Percentiles rank a stretch among this genome's conserved stretches.
phyloP scores from a whole-genome alignment of 2,888 invertebrate genomes.

The Acrobeloides nanus region DNA sequence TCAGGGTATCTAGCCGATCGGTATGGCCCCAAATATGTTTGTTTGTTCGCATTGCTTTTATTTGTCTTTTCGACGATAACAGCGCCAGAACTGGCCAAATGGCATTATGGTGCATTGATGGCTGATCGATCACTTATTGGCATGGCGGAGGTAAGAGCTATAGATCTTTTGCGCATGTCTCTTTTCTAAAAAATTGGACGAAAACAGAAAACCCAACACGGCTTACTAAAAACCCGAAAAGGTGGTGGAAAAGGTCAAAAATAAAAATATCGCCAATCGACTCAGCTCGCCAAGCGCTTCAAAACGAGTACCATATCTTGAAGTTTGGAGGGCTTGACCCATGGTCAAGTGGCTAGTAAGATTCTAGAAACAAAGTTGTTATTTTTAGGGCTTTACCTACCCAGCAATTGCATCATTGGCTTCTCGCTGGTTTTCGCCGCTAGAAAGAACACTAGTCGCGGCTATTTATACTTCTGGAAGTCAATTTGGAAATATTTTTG shows the following conservation, averaged over 20 bases:
- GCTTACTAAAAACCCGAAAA: too few relatives aligned
- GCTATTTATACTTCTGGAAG: constrained; percentile 37
- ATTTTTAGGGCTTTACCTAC: constrained; percentile 26
- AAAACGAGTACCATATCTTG: too few relatives aligned
- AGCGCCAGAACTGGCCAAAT: constrained; percentile 27
- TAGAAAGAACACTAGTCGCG: constrained; percentile 29
- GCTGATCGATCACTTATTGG: constrained; percentile 31
- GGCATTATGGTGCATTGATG: constrained; percentile 28
- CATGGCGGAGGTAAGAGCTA: constrained; percentile 29
- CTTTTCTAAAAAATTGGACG: too few relatives aligned
- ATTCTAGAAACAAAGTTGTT: too few relatives aligned
- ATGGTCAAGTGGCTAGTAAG: too few relatives aligned
- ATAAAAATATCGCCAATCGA: too few relatives aligned
- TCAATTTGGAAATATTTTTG: constrained; percentile 25
- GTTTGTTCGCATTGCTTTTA: constrained; percentile 21
- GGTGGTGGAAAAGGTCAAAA: too few relatives aligned
- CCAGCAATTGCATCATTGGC: constrained; percentile 29
- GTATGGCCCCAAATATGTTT: constrained; percentile 14
- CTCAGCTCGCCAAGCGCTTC: too few relatives aligned
- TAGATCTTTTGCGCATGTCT: too few relatives aligned
- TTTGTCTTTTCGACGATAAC: too few relatives aligned
- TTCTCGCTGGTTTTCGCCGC: constrained; percentile 33
- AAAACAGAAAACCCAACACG: too few relatives aligned
- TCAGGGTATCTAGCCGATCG: constrained; percentile 18
- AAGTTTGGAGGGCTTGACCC: too few relatives aligned